A percentile compares a stretch with the other conserved stretches of the same genome.
Evolutionary conservation across 2,113 vertebrate species (phyloP).

Genomic region (Corythoichthys intestinalis): DNA sequence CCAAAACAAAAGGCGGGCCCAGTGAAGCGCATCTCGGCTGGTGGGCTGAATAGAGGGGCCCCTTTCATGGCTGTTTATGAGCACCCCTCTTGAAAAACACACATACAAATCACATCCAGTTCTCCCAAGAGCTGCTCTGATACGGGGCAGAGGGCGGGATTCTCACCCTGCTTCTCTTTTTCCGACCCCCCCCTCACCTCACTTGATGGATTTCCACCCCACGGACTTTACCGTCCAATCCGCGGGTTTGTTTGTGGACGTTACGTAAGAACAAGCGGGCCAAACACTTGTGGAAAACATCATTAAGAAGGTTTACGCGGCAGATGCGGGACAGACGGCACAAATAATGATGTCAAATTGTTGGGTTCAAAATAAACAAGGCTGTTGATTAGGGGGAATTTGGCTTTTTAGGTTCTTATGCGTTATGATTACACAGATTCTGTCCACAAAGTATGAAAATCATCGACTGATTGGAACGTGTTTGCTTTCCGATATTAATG

Average conservation of each 20-base stretch:
- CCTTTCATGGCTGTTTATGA: slow-evolving; percentile 74
- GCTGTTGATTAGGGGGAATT: not conserved
- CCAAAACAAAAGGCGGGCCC: slow-evolving; percentile 65
- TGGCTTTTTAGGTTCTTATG: not conserved
- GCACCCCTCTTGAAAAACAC: slow-evolving; percentile 72
- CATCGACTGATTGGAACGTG: not conserved
- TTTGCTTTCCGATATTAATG: not conserved
- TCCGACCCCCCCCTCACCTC: slow-evolving; percentile 21
- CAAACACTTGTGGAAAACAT: slow-evolving; percentile 23
- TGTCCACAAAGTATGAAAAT: not conserved
- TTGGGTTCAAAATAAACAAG: not conserved
- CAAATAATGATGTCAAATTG: slow-evolving; percentile 11
- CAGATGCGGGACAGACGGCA: slow-evolving; percentile 25
- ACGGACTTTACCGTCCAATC: slow-evolving; percentile 18
- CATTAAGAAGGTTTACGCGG: slow-evolving; percentile 20
- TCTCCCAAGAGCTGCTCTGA: slow-evolving; percentile 51
- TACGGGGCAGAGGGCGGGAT: slow-evolving; percentile 27
- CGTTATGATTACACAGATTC: not conserved
- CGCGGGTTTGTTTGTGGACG: slow-evolving; percentile 22
- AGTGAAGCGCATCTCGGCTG: slow-evolving; percentile 66
- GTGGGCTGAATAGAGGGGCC: slow-evolving; percentile 67
- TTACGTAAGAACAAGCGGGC: slow-evolving; percentile 26
- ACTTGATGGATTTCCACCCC: slow-evolving; percentile 40
- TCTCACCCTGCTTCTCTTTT: slow-evolving; percentile 23
- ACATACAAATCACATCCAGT: slow-evolving; percentile 72